A percentile compares a stretch with the other conserved stretches of the same genome.
phyloP scores from a whole-genome alignment of 2,797 vertebrate species.

The Fistularia commersonii region DNA sequence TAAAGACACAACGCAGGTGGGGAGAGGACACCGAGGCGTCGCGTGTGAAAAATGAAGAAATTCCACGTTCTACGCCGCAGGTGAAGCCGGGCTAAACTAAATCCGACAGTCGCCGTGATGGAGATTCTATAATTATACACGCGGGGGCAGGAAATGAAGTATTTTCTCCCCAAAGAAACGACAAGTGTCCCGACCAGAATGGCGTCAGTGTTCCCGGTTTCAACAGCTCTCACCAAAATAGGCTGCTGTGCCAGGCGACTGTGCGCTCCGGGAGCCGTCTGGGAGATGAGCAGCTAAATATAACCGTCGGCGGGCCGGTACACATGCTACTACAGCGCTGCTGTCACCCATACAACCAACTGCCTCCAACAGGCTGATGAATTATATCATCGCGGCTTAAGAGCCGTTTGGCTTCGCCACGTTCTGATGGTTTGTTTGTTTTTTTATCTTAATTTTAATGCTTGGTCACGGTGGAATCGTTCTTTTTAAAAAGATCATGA shows the following conservation, averaged over 20 bases:
- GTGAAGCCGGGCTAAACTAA: constrained; percentile 4
- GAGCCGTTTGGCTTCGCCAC: constrained; percentile 1
- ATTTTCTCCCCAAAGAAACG: constrained; percentile 12
- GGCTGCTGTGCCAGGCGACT: constrained; percentile 33
- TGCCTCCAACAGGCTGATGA: constrained; percentile 22
- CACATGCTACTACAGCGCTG: constrained; percentile 46
- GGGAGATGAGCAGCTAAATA: constrained; percentile 66
- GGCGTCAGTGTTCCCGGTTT: constrained; percentile 40
- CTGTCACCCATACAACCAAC: constrained; percentile 34
- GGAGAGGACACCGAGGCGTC: constrained; percentile 10
- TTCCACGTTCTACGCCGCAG: constrained; percentile 6
- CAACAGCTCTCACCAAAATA: constrained; percentile 39
- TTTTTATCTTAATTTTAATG: too few species aligned
- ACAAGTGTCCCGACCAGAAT: constrained; percentile 28
- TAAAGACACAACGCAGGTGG: constrained; percentile 28
- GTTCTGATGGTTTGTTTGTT: too few species aligned
- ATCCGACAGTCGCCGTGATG: constrained; percentile 13
- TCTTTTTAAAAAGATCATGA: too few species aligned
- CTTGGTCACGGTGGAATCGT: too few species aligned
- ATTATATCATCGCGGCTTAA: too few species aligned
- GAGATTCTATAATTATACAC: constrained; percentile 4
- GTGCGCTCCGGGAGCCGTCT: constrained; percentile 51
- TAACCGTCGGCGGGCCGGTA: constrained; percentile 48
- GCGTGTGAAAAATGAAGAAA: constrained; percentile 3
- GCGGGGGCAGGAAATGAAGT: not conserved